A percentile compares a stretch with the other conserved stretches of the same genome.
phyloP scores from a whole-genome alignment of 2,797 vertebrate species.

The Oreonectes daqikongensis region DNA sequence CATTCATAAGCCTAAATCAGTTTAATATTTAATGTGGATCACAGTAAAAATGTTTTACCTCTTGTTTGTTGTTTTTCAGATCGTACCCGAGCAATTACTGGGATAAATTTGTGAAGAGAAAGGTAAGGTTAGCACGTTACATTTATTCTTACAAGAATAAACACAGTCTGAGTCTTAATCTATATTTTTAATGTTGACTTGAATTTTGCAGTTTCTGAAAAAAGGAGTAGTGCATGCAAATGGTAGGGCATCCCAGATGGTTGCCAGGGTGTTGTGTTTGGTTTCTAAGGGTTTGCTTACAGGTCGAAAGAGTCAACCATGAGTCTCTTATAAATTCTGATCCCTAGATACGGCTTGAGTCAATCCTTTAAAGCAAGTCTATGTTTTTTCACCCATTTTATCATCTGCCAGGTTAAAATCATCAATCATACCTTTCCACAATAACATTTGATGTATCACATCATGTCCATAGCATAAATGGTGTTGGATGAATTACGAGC shows the following conservation, averaged over 20 bases:
- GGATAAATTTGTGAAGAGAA: constrained; percentile 84
- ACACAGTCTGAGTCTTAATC: background rate
- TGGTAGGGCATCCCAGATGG: no score
- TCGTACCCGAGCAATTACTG: constrained; percentile 82
- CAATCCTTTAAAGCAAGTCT: background rate
- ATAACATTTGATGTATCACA: constrained; percentile 6
- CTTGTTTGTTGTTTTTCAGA: constrained; percentile 59
- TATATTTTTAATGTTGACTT: background rate
- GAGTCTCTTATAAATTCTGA: background rate
- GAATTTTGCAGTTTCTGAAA: background rate
- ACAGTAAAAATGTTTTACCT: background rate
- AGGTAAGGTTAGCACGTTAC: constrained; percentile 63
- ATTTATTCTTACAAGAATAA: background rate
- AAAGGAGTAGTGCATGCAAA: no score
- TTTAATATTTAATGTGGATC: background rate
- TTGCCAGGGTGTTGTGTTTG: background rate
- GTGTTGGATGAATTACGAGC: background rate
- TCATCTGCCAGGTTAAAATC: background rate
- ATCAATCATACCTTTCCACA: no score
- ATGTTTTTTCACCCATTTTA: background rate
- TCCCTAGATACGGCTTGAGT: background rate
- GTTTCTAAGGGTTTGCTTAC: constrained; percentile 20
- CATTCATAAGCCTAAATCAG: background rate
- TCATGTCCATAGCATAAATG: background rate
- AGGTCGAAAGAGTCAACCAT: background rate